phyloP scores from a whole-genome alignment of 1,140 invertebrate genomes.

The Drosophila biarmipes region DNA sequence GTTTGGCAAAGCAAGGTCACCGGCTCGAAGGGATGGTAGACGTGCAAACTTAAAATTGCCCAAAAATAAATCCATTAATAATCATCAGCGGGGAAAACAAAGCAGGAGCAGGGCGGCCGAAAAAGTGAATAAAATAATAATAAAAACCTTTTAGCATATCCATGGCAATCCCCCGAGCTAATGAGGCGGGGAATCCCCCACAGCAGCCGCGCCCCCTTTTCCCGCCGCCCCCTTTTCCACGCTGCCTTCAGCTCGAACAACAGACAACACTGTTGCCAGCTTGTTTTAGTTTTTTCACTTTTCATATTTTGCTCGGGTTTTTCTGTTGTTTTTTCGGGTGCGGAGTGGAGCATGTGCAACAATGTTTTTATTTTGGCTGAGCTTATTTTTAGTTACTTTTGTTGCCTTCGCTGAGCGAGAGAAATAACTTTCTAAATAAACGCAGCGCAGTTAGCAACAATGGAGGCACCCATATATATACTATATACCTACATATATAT shows the following conservation, averaged over 20 bases:
- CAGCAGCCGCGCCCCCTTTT: not conserved
- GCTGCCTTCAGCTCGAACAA: constrained; percentile 11
- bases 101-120: constrained; percentile 1
- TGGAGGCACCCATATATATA: constrained; percentile 37
- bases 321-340: constrained; percentile 19
- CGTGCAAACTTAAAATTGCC: constrained; percentile 21
- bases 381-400: constrained; percentile 81
- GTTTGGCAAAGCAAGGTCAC: constrained; percentile 3
- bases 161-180: constrained; percentile 39
- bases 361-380: constrained; percentile 78
- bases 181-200: constrained; percentile 40
- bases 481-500: constrained; percentile 22
- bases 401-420: constrained; percentile 49
- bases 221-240: not conserved
- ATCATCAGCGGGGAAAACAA: constrained; percentile 24
- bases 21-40: constrained; percentile 2
- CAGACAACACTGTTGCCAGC: constrained; percentile 56
- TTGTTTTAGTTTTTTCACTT: constrained; percentile 39
- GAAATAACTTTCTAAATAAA: constrained; percentile 83
- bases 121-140: constrained; percentile 50
- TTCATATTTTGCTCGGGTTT: constrained; percentile 6
- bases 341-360: constrained; percentile 69
- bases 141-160: constrained; percentile 58
- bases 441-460: constrained; percentile 68
- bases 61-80: constrained; percentile 40